These are phyloP conservation scores for Tanaodytes sp. DNA, from an alignment of 2,888 invertebrate genomes.

Conservation along the genomic window DNA sequence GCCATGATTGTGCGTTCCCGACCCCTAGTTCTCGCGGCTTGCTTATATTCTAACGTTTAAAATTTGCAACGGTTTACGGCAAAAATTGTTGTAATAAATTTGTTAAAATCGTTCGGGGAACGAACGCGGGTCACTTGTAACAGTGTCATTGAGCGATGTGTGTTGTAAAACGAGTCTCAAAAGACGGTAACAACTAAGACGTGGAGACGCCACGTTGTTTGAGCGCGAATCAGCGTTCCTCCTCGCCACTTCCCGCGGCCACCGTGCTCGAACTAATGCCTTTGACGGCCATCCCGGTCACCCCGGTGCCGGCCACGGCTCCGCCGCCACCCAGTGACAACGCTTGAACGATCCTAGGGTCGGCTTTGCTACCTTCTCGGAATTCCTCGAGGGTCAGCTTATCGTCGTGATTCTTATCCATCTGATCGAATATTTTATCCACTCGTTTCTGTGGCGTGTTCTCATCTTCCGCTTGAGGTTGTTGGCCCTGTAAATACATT, in stretches of 20 bases:
- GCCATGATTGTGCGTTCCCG: too few relatives aligned
- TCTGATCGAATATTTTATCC: conserved; percentile 98
- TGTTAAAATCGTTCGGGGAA: too few relatives aligned
- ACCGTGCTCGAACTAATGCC: conserved; percentile 17
- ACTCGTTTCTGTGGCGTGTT: conserved; percentile 96
- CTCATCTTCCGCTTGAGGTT: conserved; percentile 90
- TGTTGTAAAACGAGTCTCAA: conserved; percentile 36
- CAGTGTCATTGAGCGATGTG: conserved; percentile 44
- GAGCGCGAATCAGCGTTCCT: conserved; percentile 41
- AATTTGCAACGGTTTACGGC: too few relatives aligned
- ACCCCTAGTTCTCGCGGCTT: too few relatives aligned
- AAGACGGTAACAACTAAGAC: conserved; percentile 48
- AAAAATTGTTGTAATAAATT: too few relatives aligned
- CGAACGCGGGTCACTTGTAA: conserved; percentile 32
- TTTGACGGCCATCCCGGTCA: conserved; percentile 32
- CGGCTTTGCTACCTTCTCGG: conserved; percentile 97
- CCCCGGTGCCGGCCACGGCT: conserved; percentile 20
- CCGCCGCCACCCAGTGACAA: conserved; percentile 86
- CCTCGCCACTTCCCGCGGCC: conserved; percentile 26
- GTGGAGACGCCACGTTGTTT: conserved; percentile 24
- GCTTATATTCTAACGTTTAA: too few relatives aligned
- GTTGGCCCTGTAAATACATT: conserved; percentile 91
- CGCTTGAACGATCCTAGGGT: conserved; percentile 98
- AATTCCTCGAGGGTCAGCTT: conserved; percentile 95
- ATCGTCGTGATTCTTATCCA: conserved; percentile 99